These are phyloP conservation scores for Parauchenoglanis ngamensis DNA, from an alignment of 2,797 vertebrate genomes.

Conservation along the genomic window DNA sequence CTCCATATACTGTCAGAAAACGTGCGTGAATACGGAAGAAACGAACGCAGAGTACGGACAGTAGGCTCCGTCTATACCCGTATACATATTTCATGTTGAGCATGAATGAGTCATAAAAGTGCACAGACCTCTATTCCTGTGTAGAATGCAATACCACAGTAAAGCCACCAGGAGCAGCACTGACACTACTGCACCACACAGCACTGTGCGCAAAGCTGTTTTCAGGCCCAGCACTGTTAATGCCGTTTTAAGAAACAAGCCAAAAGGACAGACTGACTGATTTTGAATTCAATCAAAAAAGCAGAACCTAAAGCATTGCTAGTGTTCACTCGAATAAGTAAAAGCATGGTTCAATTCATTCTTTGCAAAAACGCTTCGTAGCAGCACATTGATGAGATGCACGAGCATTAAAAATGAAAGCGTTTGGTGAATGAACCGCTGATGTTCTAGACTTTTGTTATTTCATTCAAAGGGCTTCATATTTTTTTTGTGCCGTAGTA, in stretches of 20 bases:
- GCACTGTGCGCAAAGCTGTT: not conserved
- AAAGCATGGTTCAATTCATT: not conserved
- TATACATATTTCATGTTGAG: no score
- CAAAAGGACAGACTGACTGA: not conserved
- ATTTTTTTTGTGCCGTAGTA: not conserved
- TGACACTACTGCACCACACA: not conserved
- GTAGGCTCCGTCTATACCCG: no score
- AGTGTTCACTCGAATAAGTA: not conserved
- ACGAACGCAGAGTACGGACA: no score
- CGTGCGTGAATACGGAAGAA: no score
- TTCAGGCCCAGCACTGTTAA: not conserved
- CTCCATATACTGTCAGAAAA: no score
- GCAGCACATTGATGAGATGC: not conserved
- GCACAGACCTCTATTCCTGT: not conserved
- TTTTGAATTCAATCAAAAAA: not conserved
- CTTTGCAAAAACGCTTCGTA: not conserved
- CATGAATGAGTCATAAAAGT: not conserved
- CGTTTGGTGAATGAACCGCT: not conserved
- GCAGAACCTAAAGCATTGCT: not conserved
- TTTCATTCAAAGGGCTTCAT: not conserved
- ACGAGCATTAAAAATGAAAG: not conserved
- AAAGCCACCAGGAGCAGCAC: not conserved
- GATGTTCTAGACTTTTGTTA: not conserved
- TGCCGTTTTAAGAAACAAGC: not conserved
- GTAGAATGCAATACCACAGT: not conserved